Base-by-base conservation (phyloP, 2,113 vertebrate species). In the Sorex araneus region DNA sequence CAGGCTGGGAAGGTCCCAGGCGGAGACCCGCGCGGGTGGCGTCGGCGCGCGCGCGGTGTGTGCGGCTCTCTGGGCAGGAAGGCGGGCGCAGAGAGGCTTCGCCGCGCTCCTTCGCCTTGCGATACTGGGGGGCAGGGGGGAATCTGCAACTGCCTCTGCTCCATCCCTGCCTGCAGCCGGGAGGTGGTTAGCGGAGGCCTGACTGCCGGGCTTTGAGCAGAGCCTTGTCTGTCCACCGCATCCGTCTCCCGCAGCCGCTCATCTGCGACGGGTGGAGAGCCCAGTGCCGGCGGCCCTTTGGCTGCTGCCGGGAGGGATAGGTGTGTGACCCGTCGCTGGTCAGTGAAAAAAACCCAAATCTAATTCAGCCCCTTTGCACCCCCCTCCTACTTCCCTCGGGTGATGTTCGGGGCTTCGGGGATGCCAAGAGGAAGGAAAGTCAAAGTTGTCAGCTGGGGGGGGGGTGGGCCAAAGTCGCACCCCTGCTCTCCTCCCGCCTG, bases 191-290 rank as follows among this genome's bases (percentile, higher is more conserved):
- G 23, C 23, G 63, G 23, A 64, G 63, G 8, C 63, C 63, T 28
- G 21, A 28, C 63, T 64, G 19, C 16, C 16, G 74, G 93, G 89
- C 77, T 94, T 92, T 95, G 93, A 95, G 94, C 97, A 96, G 97
- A 98, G 97, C 87, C 87, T 89, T 97, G 96, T 96, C 97, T 97
- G 96, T 96, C 97, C 97, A 97, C 97, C 96, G 95, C 18, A 16
- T 16, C 97, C 97, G 98, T 97, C 97, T 97, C 95, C 97, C 96
- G 94, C 80, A 86, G 97, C 96, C 96, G 45, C 92, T 95, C 96
- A 96, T 95, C 96, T 96, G 95, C 93, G 92, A 95, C 93, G 94
- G 95, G 90, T 92, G 95, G 84, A 89, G 90, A 97, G 95, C 97
- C 96, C 92, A 95, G 85, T 28, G 74, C 95, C 97, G 93, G 97